Conservation (phyloP, 2,797 vertebrate species). For the Arctocebus calabarensis region DNA sequence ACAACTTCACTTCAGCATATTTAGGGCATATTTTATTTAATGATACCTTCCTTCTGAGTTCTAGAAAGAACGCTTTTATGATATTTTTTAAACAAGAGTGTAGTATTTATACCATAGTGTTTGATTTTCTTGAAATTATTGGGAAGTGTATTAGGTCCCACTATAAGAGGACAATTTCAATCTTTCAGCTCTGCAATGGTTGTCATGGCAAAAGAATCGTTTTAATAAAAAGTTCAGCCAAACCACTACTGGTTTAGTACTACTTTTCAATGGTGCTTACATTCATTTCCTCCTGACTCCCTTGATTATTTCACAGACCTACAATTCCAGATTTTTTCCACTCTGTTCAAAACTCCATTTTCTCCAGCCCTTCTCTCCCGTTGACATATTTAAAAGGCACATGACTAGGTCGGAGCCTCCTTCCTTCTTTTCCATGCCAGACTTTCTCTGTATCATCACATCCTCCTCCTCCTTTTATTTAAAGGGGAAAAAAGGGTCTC, state of each 20-base stretch:
- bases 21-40: constrained; percentile 59
- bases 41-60: not conserved
- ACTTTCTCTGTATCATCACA: not conserved
- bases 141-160: constrained; percentile 12
- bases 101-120: constrained; percentile 28
- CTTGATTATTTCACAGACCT: constrained; percentile 1
- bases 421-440: not conserved
- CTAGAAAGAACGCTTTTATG: constrained; percentile 21
- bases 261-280: not conserved
- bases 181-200: constrained; percentile 33
- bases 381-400: not conserved
- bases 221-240: constrained; percentile 70
- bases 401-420: not conserved
- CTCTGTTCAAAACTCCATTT: not conserved
- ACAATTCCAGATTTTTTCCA: not conserved
- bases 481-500: not conserved
- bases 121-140: constrained; percentile 42
- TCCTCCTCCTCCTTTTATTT: not conserved
- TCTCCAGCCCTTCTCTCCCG: not conserved
- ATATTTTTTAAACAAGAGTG: constrained; percentile 8
- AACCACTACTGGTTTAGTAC: not conserved
- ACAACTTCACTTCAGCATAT: constrained; percentile 53
- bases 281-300: not conserved
- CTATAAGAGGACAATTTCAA: constrained; percentile 42
- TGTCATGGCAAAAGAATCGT: constrained; percentile 61